Evolutionary conservation across 2,888 invertebrate genomes (phyloP).

Genomic region (Heterodera filipjevi): DNA sequence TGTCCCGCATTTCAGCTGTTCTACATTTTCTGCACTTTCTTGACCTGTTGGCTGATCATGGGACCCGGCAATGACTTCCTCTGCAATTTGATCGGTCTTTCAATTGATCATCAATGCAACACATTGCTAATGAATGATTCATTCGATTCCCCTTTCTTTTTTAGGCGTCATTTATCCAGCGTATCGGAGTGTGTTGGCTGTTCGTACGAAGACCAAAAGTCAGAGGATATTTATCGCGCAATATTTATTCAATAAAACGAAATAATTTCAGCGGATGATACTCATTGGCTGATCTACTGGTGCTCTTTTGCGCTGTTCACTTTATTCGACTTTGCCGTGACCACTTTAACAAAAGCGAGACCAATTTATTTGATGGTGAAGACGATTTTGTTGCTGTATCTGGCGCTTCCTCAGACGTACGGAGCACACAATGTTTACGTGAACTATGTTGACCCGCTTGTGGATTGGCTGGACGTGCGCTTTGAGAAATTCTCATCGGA

Average conservation of each 20-base stretch:
- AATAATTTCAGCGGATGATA: constrained; percentile 14
- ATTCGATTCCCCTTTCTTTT: background rate
- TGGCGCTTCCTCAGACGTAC: constrained; percentile 45
- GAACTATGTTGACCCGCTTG: constrained; percentile 37
- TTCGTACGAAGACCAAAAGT: constrained; percentile 69
- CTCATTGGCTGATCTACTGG: constrained; percentile 28
- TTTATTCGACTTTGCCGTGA: constrained; percentile 39
- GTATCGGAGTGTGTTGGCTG: constrained; percentile 65
- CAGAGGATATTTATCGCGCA: constrained; percentile 66
- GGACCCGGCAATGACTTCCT: constrained; percentile 68
- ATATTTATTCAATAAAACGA: background rate
- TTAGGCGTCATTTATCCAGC: constrained; percentile 46
- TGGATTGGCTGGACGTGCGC: background rate
- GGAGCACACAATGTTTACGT: constrained; percentile 42
- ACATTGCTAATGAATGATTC: background rate
- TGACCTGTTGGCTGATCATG: constrained; percentile 44
- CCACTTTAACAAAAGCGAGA: constrained; percentile 25
- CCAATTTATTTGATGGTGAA: constrained; percentile 46
- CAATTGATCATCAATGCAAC: background rate
- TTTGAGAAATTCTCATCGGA: background rate
- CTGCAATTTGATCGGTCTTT: constrained; percentile 50
- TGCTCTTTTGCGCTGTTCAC: constrained; percentile 44
- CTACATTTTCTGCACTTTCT: constrained; percentile 17
- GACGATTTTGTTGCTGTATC: constrained; percentile 44
- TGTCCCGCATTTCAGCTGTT: constrained; percentile 1